Base-by-base conservation (phyloP, 2,888 invertebrate species). In the Parnassius glacialis region DNA sequence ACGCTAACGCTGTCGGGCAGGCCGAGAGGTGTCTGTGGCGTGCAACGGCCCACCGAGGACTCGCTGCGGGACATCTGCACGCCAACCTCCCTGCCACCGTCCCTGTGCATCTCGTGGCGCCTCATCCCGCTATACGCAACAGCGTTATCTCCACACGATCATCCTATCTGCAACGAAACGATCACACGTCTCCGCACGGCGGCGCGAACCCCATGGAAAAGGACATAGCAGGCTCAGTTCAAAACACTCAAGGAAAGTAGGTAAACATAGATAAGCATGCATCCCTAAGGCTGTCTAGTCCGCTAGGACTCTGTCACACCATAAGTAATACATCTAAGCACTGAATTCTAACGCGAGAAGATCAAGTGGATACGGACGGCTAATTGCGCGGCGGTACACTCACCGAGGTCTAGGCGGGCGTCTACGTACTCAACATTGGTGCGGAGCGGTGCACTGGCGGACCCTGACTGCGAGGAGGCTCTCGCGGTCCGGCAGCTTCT, bases 1-100 rank as follows among this genome's bases (percentile, higher is more conserved):
- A 96, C 96, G 93, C 96, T 95, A 85, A 94, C 95, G 93, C 95
- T 96, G 93, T 96, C 96, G 80, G 91, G 87, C 63, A 83, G 84
- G 62, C 89, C 89, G 68, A 90, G 81, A 66, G 92, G 91, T 68
- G 84, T 86, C 80, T 81, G 89, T 70, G 84, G 87, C 67, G 88
- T 90, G 81, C 86, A 88, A 74, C 84, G 85, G 82, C 90, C 93
- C 90, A 94, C 93, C 84, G 94, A 95, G 70, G 95, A 93, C 90
- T 94, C 95, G 92, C 95, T 93, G 87, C 95, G 94, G 70, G 95
- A 95, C 95, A 95, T 94, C 83, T 86, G 92, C 78, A 85, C 81
- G 79, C 83, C 81, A 64, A 67, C 83, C 76, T 84, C 85, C 78
- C 83, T 83, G 69, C 82, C 81, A 71, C 80, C 78, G 16, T 13